Base-by-base conservation (phyloP, 1,140 invertebrate species). In the Bombus huntii region DNA sequence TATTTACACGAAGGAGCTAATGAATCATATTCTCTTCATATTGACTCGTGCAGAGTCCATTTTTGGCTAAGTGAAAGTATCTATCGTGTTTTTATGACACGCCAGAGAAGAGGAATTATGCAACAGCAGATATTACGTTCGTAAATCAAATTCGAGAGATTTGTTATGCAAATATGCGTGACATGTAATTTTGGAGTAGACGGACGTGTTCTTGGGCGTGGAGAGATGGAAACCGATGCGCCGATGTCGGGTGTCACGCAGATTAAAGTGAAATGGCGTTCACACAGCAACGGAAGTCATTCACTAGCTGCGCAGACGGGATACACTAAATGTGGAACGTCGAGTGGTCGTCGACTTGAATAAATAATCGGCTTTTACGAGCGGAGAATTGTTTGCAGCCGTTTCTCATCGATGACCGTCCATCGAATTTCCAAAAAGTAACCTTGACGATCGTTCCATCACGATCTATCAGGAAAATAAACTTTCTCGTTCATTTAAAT, bases 241-340 rank as follows among this genome's bases (percentile, higher is more conserved):
- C 22, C 34, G 78, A 81, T 71, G 70, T 85, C 83, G 83, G 71
- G 34, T 85, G 79, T 85, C 78, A 74, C 47, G 82, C 47, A 82
- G 88, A 87, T 82, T 89, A 89, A 89, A 88, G 81, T 39, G 76
- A 89, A 89, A 89, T 57, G 81, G 68, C 83, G 37, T 88, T 90
- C 82, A 78, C 82, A 76, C 77, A 53, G 53, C 76, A 84, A 87
- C 89, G 87, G 89, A 90, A 90, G 90, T 91, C 87, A 84, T 91
- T 90, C 85, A 79, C 87, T 84, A 91, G 81, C 77, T 65, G 70
- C 85, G 82, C 84, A 91, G 90, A 89, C 87, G 89, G 87, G 81
- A 88, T 89, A 88, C 84, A 88, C 89, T 90, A 90, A 90, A 88
- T 85, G 82, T 85, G 80, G 89, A 90, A 81, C 77, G 81, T 80